Conservation (phyloP, 1,140 invertebrate genomes). For the Dolichoris vasculosae region DNA sequence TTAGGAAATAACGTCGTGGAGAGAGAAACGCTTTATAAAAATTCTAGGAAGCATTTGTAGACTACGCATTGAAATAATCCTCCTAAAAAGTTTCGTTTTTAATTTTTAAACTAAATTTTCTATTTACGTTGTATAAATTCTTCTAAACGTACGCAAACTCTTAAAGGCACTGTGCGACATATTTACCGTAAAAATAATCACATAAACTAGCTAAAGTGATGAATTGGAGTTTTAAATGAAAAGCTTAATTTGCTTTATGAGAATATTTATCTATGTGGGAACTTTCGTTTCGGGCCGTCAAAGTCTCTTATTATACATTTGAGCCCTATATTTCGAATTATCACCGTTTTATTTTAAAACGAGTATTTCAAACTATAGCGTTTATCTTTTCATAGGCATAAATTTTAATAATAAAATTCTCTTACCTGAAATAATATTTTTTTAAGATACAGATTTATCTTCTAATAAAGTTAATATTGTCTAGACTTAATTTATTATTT, state of each 20-base stretch:
- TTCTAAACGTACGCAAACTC: neutral
- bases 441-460: no score
- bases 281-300: neutral
- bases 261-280: slow-evolving; percentile 27
- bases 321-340: neutral
- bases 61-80: no score
- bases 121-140: neutral
- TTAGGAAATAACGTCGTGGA: no score
- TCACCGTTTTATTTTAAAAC: neutral
- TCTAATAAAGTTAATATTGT: no score
- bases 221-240: neutral
- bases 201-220: slow-evolving; percentile 22
- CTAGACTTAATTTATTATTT: no score
- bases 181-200: neutral
- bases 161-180: neutral
- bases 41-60: no score
- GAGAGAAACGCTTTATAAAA: no score
- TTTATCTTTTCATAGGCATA: no score
- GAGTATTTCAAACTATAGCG: no score
- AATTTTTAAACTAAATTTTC: neutral
- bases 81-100: no score
- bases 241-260: slow-evolving; percentile 28
- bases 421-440: no score
- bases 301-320: neutral
- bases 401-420: no score